Conservation (phyloP, 2,113 vertebrate species). For the Mystacornis crossleyi region DNA sequence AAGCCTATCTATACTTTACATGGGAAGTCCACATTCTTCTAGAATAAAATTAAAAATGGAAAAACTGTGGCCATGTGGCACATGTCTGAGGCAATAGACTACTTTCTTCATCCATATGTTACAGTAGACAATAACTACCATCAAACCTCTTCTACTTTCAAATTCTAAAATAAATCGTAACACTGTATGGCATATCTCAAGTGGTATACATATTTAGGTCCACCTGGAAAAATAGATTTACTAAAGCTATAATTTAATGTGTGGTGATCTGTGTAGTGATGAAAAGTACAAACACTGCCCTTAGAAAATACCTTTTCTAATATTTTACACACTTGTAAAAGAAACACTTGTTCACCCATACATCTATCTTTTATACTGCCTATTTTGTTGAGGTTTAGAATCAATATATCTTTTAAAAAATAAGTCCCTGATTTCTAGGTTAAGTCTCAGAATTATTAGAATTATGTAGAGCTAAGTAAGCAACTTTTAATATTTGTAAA, state of each 20-base stretch:
- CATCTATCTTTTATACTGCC: accelerated
- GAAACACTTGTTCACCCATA: accelerated
- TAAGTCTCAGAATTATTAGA: background rate
- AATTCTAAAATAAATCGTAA: background rate
- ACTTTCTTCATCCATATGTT: background rate
- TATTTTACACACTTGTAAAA: background rate
- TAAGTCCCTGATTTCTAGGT: background rate
- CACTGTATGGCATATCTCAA: accelerated
- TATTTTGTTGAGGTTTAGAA: background rate
- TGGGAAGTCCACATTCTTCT: background rate
- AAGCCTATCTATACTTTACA: accelerated
- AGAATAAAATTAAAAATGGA: background rate
- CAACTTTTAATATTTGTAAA: background rate
- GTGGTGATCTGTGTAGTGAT: accelerated
- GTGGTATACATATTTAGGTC: background rate
- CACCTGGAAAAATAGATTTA: background rate
- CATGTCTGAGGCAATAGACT: background rate
- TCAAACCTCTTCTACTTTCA: background rate
- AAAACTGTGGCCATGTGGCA: background rate
- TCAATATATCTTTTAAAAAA: background rate
- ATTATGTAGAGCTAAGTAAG: background rate
- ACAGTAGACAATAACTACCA: background rate
- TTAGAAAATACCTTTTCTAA: background rate
- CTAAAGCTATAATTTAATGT: background rate
- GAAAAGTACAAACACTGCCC: background rate